phyloP scores from a whole-genome alignment of 2,113 vertebrate genomes.

The Bostrychus sinensis region DNA sequence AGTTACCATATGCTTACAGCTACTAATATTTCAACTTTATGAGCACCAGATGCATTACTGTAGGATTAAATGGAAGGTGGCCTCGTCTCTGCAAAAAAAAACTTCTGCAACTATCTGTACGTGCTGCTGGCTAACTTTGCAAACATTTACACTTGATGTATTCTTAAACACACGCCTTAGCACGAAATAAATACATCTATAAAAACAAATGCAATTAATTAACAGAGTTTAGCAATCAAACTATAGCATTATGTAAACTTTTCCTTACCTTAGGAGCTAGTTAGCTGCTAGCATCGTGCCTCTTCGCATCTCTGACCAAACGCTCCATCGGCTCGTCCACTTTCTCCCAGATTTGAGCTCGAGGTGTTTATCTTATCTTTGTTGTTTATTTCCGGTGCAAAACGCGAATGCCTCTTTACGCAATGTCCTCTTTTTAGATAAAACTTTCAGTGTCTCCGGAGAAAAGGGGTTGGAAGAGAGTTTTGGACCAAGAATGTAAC shows the following conservation, averaged over 20 bases:
- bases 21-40: no score
- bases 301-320: slow-evolving; percentile 54
- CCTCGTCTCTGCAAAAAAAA: not conserved
- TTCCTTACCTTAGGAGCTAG: slow-evolving; percentile 58
- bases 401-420: not conserved
- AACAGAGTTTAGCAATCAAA: not conserved
- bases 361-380: slow-evolving; percentile 23
- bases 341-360: slow-evolving; percentile 44
- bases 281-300: slow-evolving; percentile 66
- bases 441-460: not conserved
- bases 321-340: slow-evolving; percentile 43
- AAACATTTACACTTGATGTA: not conserved
- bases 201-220: not conserved
- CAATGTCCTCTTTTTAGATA: not conserved
- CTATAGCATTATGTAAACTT: not conserved
- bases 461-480: not conserved
- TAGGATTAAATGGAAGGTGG: not conserved
- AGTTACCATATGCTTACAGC: no score
- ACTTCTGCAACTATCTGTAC: not conserved
- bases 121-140: not conserved
- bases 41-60: no score
- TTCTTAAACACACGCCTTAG: not conserved
- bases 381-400: not conserved
- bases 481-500: not conserved
- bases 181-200: not conserved